Conservation (phyloP, 2,888 invertebrate species). For the Amphipyra tragopoginis region DNA sequence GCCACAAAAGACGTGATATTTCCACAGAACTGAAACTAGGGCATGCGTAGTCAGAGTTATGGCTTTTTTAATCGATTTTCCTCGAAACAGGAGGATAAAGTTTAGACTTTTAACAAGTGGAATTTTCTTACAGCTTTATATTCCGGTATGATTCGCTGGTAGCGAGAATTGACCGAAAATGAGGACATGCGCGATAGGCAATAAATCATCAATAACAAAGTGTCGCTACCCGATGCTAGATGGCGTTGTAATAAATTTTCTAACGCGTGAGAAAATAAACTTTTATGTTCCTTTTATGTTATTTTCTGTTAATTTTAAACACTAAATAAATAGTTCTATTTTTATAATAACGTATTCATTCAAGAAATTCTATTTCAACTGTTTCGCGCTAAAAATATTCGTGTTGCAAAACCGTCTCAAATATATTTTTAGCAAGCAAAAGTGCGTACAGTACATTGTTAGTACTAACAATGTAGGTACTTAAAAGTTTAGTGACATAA, state of each 20-base stretch:
- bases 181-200: conserved; percentile 73
- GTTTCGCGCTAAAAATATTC: conserved; percentile 33
- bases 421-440: conserved; percentile 15
- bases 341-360: background rate
- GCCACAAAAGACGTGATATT: conserved; percentile 80
- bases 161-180: conserved; percentile 76
- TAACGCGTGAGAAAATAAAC: background rate
- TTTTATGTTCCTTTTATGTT: background rate
- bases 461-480: too few species aligned
- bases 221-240: conserved; percentile 80
- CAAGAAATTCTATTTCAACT: conserved; percentile 20
- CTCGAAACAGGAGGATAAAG: conserved; percentile 71
- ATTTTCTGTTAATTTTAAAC: background rate
- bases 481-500: too few species aligned
- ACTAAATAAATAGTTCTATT: background rate
- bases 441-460: conserved; percentile 7
- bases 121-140: conserved; percentile 46
- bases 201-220: conserved; percentile 64
- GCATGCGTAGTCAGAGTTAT: conserved; percentile 72
- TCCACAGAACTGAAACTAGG: conserved; percentile 82
- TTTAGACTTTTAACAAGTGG: conserved; percentile 56
- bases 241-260: conserved; percentile 70
- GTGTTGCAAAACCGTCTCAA: conserved; percentile 18
- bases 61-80: conserved; percentile 76
- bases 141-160: conserved; percentile 63